Evolutionary conservation across 2,113 vertebrate genomes (phyloP), one percentile per base, ranked within the genome.

Genomic region (Laterallus jamaicensis): DNA sequence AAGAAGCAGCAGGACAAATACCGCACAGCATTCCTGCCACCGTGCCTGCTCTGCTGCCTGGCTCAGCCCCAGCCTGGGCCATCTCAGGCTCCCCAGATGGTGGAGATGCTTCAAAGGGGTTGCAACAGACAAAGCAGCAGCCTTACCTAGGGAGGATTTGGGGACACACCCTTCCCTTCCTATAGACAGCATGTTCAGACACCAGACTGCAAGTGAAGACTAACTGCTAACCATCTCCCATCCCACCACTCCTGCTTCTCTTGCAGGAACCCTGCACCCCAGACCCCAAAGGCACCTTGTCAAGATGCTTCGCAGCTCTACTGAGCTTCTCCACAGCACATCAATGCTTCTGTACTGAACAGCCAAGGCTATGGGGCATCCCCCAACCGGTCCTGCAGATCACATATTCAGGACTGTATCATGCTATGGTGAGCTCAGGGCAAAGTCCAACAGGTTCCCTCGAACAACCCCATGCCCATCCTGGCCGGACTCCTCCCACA

Each of bases 181-280:
- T 42, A 49, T 0, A 22, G 37, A 25, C 25, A 32, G 56, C 1
- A 1, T 9, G 9, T 35, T 14, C 1, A 0, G 56, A 49, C 58
- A 70, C 37, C 63, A 59, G 81, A 64, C 8, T 5, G 14, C 63
- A 69, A 35, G 6, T 4, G 0, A 44, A 90, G 12, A 47, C 37
- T 47, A 47, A 35, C 12, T 4, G 2, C 20, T 42, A 59, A 59
- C 28, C 16, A 6, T 3, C 29, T n/a, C 37, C 42, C 56, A 54
- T 2, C 12, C 18, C 26, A 76, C 25, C 21, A 20, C 10, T 18
- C 50, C 64, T 8, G 15, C 47, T 81, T 40, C 52, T 69, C 37
- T 42, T 35, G 39, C 35, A 44, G 50, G 56, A 55, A 74, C 11
- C 25, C 54, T 44, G n/a, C 29, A n/a, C 8, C 26, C 19, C 62